These are phyloP conservation scores for Protonibea diacanthus DNA, from an alignment of 2,797 vertebrate species.

Conservation along the genomic window DNA sequence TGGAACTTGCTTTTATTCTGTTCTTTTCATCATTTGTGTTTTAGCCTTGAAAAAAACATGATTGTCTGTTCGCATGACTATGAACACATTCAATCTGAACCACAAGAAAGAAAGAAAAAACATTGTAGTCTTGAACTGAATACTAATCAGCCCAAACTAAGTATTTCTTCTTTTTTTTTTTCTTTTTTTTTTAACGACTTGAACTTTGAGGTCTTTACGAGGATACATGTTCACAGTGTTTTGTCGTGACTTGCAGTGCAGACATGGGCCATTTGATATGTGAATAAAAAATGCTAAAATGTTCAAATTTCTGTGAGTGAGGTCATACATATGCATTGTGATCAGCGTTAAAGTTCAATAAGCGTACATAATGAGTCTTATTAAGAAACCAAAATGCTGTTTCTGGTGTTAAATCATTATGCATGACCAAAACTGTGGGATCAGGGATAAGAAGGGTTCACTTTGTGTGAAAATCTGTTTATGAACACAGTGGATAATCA, in stretches of 20 bases:
- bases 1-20: background rate
- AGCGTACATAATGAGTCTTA: conserved; percentile 18
- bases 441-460: conserved; percentile 5
- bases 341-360: conserved; percentile 16
- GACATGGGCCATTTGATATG: conserved; percentile 6
- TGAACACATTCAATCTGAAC: background rate
- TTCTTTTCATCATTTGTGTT: conserved; percentile 10
- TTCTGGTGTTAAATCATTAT: conserved; percentile 14
- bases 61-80: conserved; percentile 4
- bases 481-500: conserved; percentile 22
- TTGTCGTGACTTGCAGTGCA: background rate
- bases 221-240: background rate
- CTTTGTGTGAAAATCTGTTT: background rate
- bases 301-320: conserved; percentile 1
- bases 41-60: background rate
- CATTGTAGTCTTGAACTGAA: background rate
- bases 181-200: background rate
- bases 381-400: conserved; percentile 27
- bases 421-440: background rate
- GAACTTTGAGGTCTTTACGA: conserved; percentile 2
- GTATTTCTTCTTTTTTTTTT: background rate
- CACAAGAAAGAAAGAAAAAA: conserved; percentile 4
- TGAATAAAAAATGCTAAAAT: conserved; percentile 26
- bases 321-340: conserved; percentile 20
- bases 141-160: background rate